phyloP scores from a whole-genome alignment of 2,888 invertebrate species.

The Hirtodrosophila cameraria region DNA sequence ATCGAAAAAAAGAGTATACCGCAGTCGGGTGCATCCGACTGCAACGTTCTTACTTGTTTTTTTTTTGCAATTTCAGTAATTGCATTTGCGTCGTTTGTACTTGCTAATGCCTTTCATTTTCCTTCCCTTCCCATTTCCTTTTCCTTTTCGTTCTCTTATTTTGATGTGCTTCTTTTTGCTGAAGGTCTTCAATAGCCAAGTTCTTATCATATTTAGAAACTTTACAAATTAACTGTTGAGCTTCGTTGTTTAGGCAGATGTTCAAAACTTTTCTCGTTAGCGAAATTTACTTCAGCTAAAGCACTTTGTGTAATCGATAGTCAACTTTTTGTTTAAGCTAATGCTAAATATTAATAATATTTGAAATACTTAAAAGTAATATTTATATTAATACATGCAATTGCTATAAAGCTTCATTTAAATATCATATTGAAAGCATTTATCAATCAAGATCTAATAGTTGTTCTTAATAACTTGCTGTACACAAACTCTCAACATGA shows the following conservation, averaged over 20 bases:
- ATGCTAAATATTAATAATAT: background rate
- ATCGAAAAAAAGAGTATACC: no score
- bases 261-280: constrained; percentile 35
- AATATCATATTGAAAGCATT: no score
- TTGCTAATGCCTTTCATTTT: background rate
- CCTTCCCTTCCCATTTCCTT: no score
- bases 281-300: constrained; percentile 7
- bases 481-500: no score
- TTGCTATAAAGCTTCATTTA: no score
- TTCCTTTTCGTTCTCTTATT: no score
- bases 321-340: background rate
- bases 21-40: no score
- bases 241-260: constrained; percentile 8
- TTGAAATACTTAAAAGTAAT: background rate
- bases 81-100: constrained; percentile 38
- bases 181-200: background rate
- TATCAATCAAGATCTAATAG: no score
- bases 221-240: constrained; percentile 11
- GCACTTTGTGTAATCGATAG: constrained; percentile 49
- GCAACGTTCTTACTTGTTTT: no score
- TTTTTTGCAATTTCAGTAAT: constrained; percentile 31
- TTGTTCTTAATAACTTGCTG: no score
- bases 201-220: constrained; percentile 12
- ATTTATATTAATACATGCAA: background rate
- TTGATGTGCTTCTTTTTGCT: background rate